phyloP scores from a whole-genome alignment of 2,797 vertebrate species.

The Natrix natrix region DNA sequence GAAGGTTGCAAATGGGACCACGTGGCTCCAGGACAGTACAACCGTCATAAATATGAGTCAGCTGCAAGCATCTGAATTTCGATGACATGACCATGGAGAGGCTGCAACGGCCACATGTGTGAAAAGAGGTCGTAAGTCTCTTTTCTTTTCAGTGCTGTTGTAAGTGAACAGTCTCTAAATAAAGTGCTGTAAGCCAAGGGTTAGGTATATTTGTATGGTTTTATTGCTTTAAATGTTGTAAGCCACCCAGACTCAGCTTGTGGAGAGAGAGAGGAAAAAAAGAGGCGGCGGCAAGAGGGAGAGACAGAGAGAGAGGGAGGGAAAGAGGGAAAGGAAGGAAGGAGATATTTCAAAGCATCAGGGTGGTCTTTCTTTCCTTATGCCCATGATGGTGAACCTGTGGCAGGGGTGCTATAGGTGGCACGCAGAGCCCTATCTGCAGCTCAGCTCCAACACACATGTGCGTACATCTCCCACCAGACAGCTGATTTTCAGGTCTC shows the following conservation, averaged over 20 bases:
- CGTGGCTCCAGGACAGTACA: too few species aligned
- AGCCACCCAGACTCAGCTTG: not conserved
- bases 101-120: not conserved
- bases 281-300: not conserved
- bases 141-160: not conserved
- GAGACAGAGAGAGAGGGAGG: not conserved
- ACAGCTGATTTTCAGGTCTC: too few species aligned
- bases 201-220: not conserved
- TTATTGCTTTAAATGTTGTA: not conserved
- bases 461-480: too few species aligned
- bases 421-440: too few species aligned
- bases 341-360: not conserved
- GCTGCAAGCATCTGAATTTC: not conserved
- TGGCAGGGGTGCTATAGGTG: too few species aligned
- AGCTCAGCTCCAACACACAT: too few species aligned
- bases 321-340: rapidly evolving
- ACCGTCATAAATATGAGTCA: not conserved
- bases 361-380: not conserved
- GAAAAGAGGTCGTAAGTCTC: not conserved
- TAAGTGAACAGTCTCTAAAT: too few species aligned
- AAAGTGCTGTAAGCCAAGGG: not conserved
- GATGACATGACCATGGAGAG: not conserved
- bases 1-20: not conserved
- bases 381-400: too few species aligned
- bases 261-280: not conserved